Percentiles rank a stretch among this genome's conserved stretches.
Evolutionary conservation across 2,888 invertebrate genomes (phyloP).

Genomic region (Ceriagrion tenellum): DNA sequence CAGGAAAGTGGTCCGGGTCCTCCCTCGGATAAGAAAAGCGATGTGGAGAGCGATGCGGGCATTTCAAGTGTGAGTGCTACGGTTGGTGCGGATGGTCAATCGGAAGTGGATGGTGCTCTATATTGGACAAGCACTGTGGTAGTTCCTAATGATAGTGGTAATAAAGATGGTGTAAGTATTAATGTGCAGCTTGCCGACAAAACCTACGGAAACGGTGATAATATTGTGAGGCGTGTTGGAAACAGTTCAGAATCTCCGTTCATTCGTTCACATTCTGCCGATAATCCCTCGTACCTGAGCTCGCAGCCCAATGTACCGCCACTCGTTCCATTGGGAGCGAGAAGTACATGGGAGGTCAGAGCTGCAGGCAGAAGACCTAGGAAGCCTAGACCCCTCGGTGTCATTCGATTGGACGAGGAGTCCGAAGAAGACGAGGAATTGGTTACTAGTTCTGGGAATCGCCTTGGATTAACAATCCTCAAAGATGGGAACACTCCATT

Average conservation of each 20-base stretch:
- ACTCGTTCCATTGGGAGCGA: slow-evolving; percentile 43
- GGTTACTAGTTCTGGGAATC: slow-evolving; percentile 18
- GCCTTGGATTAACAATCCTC: slow-evolving; percentile 39
- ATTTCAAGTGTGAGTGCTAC: neutral
- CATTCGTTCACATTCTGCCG: slow-evolving; percentile 47
- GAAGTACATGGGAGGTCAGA: slow-evolving; percentile 52
- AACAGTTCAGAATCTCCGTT: slow-evolving; percentile 24
- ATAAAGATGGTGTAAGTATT: slow-evolving; percentile 32
- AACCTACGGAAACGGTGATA: slow-evolving; percentile 18
- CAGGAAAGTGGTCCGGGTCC: slow-evolving; percentile 53
- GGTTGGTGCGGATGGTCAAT: neutral
- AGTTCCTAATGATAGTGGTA: slow-evolving; percentile 52
- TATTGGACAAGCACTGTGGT: slow-evolving; percentile 60
- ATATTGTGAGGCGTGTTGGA: slow-evolving; percentile 43
- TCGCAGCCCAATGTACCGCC: neutral
- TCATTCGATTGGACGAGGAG: slow-evolving; percentile 60
- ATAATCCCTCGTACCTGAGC: neutral
- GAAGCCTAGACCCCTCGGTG: slow-evolving; percentile 48
- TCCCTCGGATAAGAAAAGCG: neutral
- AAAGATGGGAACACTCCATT: slow-evolving; percentile 38
- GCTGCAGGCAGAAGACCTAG: slow-evolving; percentile 50
- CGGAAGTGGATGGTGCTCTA: neutral
- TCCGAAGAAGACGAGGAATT: slow-evolving; percentile 58
- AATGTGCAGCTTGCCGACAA: slow-evolving; percentile 15
- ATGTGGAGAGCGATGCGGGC: neutral